These are phyloP conservation scores for Silurus meridionalis DNA, from an alignment of 2,113 vertebrate species.

Conservation along the genomic window DNA sequence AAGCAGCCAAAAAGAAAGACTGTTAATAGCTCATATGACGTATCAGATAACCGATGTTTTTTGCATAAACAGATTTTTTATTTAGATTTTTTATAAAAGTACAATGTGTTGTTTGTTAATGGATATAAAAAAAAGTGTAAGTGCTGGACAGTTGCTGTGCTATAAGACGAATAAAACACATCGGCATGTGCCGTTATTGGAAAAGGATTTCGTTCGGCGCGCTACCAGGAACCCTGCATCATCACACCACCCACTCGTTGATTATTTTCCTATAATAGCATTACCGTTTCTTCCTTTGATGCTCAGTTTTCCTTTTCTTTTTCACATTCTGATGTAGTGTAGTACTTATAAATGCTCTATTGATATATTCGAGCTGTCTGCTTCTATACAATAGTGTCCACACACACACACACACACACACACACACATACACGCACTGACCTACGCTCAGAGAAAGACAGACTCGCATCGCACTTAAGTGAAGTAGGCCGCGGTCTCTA, in stretches of 20 bases:
- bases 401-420: neutral
- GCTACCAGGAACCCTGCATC: neutral
- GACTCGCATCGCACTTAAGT: slow-evolving; percentile 29
- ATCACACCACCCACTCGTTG: neutral
- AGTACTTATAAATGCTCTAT: neutral
- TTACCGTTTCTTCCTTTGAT: neutral
- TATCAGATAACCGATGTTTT: neutral
- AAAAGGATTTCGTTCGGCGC: neutral
- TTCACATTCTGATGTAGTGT: neutral
- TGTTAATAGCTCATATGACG: neutral
- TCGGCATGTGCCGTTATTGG: neutral
- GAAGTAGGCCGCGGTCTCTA: slow-evolving; percentile 34
- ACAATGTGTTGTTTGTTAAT: neutral
- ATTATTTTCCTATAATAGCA: neutral
- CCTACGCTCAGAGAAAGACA: neutral
- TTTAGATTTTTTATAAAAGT: neutral
- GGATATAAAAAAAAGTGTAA: neutral
- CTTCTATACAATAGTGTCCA: too few relatives aligned
- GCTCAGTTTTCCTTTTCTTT: neutral
- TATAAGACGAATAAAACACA: neutral
- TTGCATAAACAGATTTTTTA: neutral
- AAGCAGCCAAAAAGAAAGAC: neutral
- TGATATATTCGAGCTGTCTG: neutral
- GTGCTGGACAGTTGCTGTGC: neutral
- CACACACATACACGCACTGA: neutral